A percentile compares a stretch with the other conserved stretches of the same genome.
These are phyloP conservation scores for Peromyscus melanophrys DNA, from an alignment of 2,797 vertebrate species.

Conservation along the genomic window DNA sequence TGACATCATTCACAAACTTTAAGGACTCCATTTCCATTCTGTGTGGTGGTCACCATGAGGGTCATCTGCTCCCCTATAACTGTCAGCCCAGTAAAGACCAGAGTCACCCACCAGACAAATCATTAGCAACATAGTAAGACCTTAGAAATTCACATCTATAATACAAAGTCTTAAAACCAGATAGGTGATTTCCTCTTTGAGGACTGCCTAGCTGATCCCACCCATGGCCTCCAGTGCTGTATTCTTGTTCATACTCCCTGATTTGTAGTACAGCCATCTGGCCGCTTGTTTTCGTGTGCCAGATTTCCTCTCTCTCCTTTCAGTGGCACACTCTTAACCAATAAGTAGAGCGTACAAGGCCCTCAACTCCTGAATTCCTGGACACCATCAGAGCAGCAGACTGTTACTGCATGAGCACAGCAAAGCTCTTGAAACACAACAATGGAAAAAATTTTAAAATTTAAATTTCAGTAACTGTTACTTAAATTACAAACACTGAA, in stretches of 20 bases:
- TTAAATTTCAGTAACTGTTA: not conserved
- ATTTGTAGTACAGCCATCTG: not conserved
- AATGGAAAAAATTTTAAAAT: not conserved
- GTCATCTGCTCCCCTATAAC: not conserved
- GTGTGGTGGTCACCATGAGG: not conserved
- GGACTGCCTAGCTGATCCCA: not conserved
- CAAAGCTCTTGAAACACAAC: not conserved
- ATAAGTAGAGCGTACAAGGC: not conserved
- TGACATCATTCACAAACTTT: not conserved
- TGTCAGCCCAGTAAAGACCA: not conserved
- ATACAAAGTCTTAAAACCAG: slow-evolving; percentile 35
- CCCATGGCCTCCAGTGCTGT: not conserved
- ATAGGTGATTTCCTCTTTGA: not conserved
- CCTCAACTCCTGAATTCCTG: not conserved
- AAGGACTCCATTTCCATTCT: not conserved
- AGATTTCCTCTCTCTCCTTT: not conserved
- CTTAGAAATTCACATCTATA: not conserved
- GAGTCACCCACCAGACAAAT: not conserved
- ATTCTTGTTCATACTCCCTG: not conserved
- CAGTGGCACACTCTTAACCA: not conserved
- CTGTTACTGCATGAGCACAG: not conserved
- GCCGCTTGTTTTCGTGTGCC: not conserved
- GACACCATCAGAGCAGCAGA: not conserved
- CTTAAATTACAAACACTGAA: not conserved
- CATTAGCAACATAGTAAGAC: not conserved